Conservation (phyloP, 2,113 vertebrate genomes). For the Halichoerus grypus region DNA sequence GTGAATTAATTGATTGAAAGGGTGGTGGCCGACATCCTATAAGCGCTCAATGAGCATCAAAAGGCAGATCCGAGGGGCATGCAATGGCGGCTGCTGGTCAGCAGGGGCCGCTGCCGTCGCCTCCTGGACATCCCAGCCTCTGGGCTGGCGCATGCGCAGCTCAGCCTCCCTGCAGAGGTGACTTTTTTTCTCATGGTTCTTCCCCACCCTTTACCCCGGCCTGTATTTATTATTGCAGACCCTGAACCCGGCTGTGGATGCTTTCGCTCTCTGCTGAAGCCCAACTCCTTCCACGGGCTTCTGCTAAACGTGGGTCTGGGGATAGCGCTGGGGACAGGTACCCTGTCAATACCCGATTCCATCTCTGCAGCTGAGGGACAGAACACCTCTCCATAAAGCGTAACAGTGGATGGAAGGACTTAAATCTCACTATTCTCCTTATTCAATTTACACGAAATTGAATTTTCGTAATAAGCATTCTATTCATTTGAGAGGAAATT, state of each 20-base stretch:
- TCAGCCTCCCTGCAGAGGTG: slow-evolving; percentile 66
- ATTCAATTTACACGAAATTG: background rate
- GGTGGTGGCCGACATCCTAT: background rate
- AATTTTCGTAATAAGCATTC: background rate
- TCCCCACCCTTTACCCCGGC: background rate
- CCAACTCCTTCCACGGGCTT: background rate
- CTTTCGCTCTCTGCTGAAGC: background rate
- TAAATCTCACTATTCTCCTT: background rate
- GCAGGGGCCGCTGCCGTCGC: slow-evolving; percentile 50
- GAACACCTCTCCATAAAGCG: background rate
- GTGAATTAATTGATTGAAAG: background rate
- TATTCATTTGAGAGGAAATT: background rate
- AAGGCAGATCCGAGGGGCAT: rapidly evolving
- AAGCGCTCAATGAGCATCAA: background rate
- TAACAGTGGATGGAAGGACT: background rate
- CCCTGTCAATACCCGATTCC: background rate
- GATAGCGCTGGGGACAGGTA: background rate
- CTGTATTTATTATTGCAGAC: slow-evolving; percentile 20
- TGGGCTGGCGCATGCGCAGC: slow-evolving; percentile 69
- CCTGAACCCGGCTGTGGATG: background rate
- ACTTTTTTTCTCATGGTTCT: background rate
- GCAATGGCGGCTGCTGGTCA: background rate
- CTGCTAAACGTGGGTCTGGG: background rate
- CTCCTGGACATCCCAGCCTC: rapidly evolving
- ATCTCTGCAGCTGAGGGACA: background rate